These are phyloP conservation scores for Grammomys dolichurus DNA, from an alignment of 2,113 vertebrate genomes.

Conservation along the genomic window DNA sequence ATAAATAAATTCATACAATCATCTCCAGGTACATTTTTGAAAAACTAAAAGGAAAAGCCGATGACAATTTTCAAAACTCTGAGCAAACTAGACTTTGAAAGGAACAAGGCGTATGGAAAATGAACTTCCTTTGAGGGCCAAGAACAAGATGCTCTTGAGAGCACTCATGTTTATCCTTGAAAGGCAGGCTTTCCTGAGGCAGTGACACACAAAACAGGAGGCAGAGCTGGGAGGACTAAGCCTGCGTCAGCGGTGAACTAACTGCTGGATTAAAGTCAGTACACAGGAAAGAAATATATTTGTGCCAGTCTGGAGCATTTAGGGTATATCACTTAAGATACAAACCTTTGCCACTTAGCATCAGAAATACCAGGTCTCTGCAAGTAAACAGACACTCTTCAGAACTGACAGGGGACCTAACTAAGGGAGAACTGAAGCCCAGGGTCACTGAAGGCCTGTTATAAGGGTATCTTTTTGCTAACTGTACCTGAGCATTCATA, in stretches of 20 bases:
- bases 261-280: neutral
- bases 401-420: neutral
- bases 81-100: neutral
- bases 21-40: neutral
- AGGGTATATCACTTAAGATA: neutral
- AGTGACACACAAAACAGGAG: neutral
- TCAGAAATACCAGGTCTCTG: neutral
- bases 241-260: neutral
- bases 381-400: neutral
- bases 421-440: neutral
- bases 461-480: neutral
- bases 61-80: neutral
- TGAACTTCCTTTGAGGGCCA: neutral
- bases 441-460: neutral
- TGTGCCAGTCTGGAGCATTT: neutral
- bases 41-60: neutral
- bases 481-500: neutral
- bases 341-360: neutral
- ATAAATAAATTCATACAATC: neutral
- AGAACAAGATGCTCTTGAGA: neutral
- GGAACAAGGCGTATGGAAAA: neutral
- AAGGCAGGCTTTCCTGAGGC: neutral
- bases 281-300: neutral
- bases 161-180: neutral
- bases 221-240: neutral